phyloP scores from a whole-genome alignment of 1,140 invertebrate genomes.

The Drosophila sucinea region DNA sequence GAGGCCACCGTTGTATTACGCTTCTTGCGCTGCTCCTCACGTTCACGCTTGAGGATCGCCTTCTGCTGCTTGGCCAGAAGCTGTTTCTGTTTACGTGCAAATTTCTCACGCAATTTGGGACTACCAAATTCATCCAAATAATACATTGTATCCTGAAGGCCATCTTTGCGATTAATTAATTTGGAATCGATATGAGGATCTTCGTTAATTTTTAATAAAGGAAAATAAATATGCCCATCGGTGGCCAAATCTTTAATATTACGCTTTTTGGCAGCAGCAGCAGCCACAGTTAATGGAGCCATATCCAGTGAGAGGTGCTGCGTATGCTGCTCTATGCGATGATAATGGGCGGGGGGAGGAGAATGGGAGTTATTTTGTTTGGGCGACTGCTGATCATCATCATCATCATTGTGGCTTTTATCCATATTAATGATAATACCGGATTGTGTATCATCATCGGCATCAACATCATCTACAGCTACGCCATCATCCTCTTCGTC shows the following conservation, averaged over 20 bases:
- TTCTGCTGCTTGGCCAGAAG: constrained; percentile 66
- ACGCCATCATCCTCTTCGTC: constrained; percentile 51
- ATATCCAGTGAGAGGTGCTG: constrained; percentile 45
- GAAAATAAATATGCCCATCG: constrained; percentile 75
- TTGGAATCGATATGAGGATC: constrained; percentile 76
- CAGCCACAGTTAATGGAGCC: constrained; percentile 53
- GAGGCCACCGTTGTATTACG: constrained; percentile 74
- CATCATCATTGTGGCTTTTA: background rate
- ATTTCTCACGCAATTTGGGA: constrained; percentile 80
- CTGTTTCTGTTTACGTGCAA: constrained; percentile 75
- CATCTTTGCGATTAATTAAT: constrained; percentile 81
- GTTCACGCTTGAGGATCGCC: constrained; percentile 56
- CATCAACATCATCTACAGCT: constrained; percentile 60
- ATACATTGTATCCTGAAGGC: constrained; percentile 81
- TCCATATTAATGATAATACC: constrained; percentile 65
- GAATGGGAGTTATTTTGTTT: background rate
- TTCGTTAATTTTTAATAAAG: constrained; percentile 75
- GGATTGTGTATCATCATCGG: constrained; percentile 54
- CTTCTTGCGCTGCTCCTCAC: constrained; percentile 74
- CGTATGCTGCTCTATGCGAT: constrained; percentile 14
- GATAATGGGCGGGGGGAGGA: background rate
- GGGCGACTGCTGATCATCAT: background rate
- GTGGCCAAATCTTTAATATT: constrained; percentile 67
- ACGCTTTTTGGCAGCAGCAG: constrained; percentile 49
- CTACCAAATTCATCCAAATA: constrained; percentile 82